Base-by-base conservation (phyloP, 1,140 invertebrate species). In the Manduca sexta region DNA sequence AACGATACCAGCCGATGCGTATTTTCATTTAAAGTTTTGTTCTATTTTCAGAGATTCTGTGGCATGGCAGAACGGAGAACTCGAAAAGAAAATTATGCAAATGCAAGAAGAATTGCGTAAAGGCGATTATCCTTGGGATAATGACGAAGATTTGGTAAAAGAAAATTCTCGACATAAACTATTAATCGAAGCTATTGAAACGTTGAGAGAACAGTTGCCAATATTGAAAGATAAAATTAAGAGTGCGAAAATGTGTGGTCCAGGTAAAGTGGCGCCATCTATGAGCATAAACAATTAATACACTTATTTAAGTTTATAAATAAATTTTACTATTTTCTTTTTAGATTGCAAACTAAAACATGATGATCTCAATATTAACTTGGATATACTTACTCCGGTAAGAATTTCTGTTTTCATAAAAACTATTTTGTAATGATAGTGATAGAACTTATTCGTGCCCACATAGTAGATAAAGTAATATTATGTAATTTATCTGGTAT, bases 341-440 rank as follows among this genome's bases (percentile, higher is more conserved):
- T 14, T 63, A 82, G 76, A 84, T 64, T 87, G 81, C 51, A 87
- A 84, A 60, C 62, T 87, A 54, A 84, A 87, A 59, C 81, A 87
- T 33, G 80, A 87, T 52, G 82, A 87, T 63, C 64, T 87, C 1
- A 86, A 88, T 46, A 86, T 88, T 34, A 87, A 88, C 51, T 69
- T 88, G 52, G 86, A 88, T 56, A 70, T 84, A 16, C 60, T 88
- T 30, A 86, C 78, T 52, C 84, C 86, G 42, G 87, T 87, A 74
- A 83, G 71, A 74, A 58, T 15, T 0, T n/a, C n/a, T n/a, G 2
- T 29, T 16, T 1, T 49, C 42, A 26, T 26, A 8, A 26, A 8
- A 5, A 5, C 4, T 5, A 8, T 30, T 31, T 12, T 13, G 11
- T 34, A 34, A 1, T 0, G 3, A 34, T 12, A 7, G n/a, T n/a